Evolutionary conservation across 1,140 invertebrate genomes (phyloP).

Genomic region (Zaprionus vittiger): DNA sequence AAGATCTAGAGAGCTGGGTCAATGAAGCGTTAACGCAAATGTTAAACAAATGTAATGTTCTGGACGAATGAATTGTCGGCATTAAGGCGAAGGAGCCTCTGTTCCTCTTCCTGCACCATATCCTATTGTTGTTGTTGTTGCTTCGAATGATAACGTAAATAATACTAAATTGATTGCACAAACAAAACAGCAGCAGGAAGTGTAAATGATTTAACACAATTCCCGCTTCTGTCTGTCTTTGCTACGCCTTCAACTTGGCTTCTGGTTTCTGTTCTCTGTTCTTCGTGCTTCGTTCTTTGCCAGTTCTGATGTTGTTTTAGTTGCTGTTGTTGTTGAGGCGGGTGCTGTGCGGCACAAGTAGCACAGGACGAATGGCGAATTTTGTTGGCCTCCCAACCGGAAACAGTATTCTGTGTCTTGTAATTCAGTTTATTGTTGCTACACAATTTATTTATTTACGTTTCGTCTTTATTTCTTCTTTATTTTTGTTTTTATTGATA

Average conservation of each 20-base stretch:
- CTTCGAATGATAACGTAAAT: constrained; percentile 71
- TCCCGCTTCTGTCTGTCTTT: constrained; percentile 52
- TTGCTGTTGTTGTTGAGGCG: constrained; percentile 7
- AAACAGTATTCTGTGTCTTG: constrained; percentile 61
- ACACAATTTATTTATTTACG: constrained; percentile 59
- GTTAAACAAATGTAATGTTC: constrained; percentile 83
- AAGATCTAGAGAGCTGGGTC: constrained; percentile 46
- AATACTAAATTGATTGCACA: constrained; percentile 82
- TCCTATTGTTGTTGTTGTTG: constrained; percentile 17
- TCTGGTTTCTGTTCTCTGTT: constrained; percentile 36
- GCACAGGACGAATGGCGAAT: constrained; percentile 37
- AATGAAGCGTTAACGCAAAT: constrained; percentile 80
- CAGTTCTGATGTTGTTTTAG: constrained; percentile 2
- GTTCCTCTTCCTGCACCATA: background rate
- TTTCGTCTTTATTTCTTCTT: constrained; percentile 32
- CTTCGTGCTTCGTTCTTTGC: constrained; percentile 6
- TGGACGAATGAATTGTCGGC: constrained; percentile 73
- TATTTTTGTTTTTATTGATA: constrained; percentile 40
- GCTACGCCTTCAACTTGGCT: constrained; percentile 53
- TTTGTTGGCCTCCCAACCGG: constrained; percentile 60
- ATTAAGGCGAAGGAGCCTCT: constrained; percentile 37
- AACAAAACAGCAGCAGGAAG: constrained; percentile 77
- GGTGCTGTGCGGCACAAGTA: constrained; percentile 32
- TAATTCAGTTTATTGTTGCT: constrained; percentile 71
- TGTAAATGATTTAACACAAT: constrained; percentile 82